Conservation (phyloP, 2,888 invertebrate genomes). For the Ophion slaviceki region DNA sequence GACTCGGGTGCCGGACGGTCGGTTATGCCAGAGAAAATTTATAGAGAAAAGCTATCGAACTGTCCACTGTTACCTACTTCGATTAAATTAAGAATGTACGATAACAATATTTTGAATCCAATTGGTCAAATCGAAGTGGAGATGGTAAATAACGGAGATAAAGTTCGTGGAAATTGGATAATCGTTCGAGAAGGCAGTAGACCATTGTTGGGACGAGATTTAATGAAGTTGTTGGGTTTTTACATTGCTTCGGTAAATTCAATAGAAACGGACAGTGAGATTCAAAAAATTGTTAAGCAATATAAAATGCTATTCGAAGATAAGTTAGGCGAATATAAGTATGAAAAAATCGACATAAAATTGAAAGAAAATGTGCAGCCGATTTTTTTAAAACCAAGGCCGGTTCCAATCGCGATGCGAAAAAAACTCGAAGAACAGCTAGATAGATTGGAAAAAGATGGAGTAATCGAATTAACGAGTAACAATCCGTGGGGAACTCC, state of each 20-base stretch:
- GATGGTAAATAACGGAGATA: conserved; percentile 22
- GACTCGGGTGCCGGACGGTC: conserved; percentile 24
- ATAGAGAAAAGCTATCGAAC: no score
- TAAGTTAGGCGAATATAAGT: conserved; percentile 30
- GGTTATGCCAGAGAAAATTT: conserved; percentile 20
- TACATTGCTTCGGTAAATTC: conserved; percentile 45
- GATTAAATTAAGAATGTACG: no score
- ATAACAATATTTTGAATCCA: conserved; percentile 51
- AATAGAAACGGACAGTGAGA: conserved; percentile 9
- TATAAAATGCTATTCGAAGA: conserved; percentile 38
- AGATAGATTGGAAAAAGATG: conserved; percentile 3
- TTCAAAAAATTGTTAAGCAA: conserved; percentile 18
- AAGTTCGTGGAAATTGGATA: conserved; percentile 39
- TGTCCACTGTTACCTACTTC: no score
- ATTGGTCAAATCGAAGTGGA: conserved; percentile 61
- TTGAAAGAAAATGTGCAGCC: conserved; percentile 13
- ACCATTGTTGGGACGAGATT: conserved; percentile 62
- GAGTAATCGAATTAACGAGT: conserved; percentile 16
- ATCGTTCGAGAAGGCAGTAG: conserved; percentile 54
- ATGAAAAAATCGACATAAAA: neutral
- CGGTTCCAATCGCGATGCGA: conserved; percentile 18
- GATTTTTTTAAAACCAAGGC: conserved; percentile 33
- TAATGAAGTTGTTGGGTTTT: conserved; percentile 61
- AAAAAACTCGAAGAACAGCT: conserved; percentile 25
- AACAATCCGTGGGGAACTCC: conserved; percentile 13